Conservation (phyloP, 2,113 vertebrate species). For the Zeus faber region DNA sequence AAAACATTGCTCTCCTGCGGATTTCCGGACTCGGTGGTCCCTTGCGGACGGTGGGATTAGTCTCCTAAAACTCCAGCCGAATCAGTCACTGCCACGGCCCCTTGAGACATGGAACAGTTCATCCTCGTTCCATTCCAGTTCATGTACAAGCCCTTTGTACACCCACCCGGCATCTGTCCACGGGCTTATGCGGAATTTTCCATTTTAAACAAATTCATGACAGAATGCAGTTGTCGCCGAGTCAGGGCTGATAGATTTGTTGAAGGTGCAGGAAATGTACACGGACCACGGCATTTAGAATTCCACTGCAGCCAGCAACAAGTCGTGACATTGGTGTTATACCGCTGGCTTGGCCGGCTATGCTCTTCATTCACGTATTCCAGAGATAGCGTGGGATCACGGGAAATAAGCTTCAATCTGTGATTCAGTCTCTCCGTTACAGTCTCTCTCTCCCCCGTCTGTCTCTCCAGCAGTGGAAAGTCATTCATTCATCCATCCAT, state of each 20-base stretch:
- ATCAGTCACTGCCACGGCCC: background rate
- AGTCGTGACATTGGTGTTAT: constrained; percentile 10
- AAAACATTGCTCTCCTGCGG: too few relatives aligned
- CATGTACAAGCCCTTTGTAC: too few relatives aligned
- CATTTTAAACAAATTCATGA: too few relatives aligned
- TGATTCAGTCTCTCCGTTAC: constrained; percentile 29
- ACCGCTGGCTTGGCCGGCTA: too few relatives aligned
- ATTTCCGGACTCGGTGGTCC: too few relatives aligned
- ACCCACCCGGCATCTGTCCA: too few relatives aligned
- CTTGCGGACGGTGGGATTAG: background rate
- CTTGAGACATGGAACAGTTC: too few relatives aligned
- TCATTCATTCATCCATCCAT: constrained; percentile 31
- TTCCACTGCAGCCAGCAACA: background rate
- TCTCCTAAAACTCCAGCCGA: constrained; percentile 4
- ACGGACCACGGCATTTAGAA: background rate
- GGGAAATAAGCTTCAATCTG: constrained; percentile 28
- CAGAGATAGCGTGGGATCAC: constrained; percentile 23
- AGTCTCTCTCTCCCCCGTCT: constrained; percentile 20
- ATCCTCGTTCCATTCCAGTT: too few relatives aligned
- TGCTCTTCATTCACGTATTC: constrained; percentile 28
- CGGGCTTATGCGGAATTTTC: too few relatives aligned
- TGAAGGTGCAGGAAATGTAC: constrained; percentile 11
- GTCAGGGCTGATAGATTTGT: constrained; percentile 5
- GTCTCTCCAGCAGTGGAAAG: constrained; percentile 9
- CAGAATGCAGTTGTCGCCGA: too few relatives aligned